A percentile compares a stretch with the other conserved stretches of the same genome.
Evolutionary conservation across 2,113 vertebrate genomes (phyloP).

Genomic region (Pseudois nayaur): DNA sequence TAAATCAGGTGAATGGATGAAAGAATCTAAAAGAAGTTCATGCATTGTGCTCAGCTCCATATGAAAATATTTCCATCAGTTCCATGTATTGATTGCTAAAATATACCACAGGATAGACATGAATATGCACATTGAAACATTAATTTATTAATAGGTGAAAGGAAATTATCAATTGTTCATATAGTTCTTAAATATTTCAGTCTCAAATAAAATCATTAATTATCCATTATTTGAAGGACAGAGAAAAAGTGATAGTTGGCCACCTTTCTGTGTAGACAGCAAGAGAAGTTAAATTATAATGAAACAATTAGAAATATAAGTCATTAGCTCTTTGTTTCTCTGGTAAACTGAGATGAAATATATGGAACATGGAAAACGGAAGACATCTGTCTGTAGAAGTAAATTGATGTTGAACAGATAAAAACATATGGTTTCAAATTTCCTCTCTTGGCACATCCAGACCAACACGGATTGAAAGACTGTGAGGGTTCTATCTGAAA

Average conservation of each 20-base stretch:
- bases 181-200: not conserved
- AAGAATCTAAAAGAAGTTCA: not conserved
- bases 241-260: not conserved
- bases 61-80: not conserved
- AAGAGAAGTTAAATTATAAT: not conserved
- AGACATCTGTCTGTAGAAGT: not conserved
- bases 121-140: not conserved
- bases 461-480: not conserved
- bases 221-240: not conserved
- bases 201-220: not conserved
- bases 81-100: not conserved
- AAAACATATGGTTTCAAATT: not conserved
- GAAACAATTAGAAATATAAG: not conserved
- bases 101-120: not conserved
- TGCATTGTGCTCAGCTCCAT: not conserved
- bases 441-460: not conserved
- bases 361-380: not conserved
- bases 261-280: not conserved
- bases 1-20: accelerated
- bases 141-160: not conserved
- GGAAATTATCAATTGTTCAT: not conserved
- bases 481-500: not conserved
- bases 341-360: not conserved
- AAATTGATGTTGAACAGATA: not conserved
- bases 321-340: not conserved